A percentile compares a stretch with the other conserved stretches of the same genome.
Conservation (phyloP, 2,888 invertebrate species). For the Melanotus villosus region DNA sequence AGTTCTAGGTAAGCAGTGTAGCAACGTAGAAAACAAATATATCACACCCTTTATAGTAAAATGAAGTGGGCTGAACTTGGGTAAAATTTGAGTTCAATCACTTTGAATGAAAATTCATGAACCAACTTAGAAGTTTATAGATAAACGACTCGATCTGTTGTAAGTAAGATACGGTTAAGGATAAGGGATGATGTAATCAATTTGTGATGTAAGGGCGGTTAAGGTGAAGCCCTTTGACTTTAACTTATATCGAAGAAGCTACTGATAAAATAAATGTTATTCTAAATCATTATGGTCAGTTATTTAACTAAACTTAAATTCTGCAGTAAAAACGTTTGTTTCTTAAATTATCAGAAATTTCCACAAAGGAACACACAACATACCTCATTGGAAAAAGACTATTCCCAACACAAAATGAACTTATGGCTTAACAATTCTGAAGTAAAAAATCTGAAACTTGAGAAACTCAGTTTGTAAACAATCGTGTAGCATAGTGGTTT, state of each 20-base stretch:
- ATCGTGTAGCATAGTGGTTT: too few relatives aligned
- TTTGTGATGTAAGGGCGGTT: neutral
- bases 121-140: neutral
- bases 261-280: too few relatives aligned
- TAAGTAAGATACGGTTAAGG: neutral
- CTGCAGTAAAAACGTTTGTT: too few relatives aligned
- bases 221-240: neutral
- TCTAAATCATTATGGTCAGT: too few relatives aligned
- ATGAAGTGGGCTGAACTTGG: neutral
- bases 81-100: neutral
- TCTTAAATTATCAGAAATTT: too few relatives aligned
- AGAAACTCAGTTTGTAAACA: too few relatives aligned
- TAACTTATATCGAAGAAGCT: neutral
- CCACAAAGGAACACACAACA: too few relatives aligned
- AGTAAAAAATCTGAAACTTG: too few relatives aligned
- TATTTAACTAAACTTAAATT: too few relatives aligned
- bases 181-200: neutral
- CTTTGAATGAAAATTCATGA: constrained; percentile 6
- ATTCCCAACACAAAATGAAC: too few relatives aligned
- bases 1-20: neutral
- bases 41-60: constrained; percentile 23
- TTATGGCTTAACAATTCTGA: too few relatives aligned
- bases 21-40: constrained; percentile 26
- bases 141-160: neutral
- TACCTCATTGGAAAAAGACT: too few relatives aligned